These are phyloP conservation scores for Mormyrus lacerda DNA, from an alignment of 2,113 vertebrate genomes.

Conservation along the genomic window DNA sequence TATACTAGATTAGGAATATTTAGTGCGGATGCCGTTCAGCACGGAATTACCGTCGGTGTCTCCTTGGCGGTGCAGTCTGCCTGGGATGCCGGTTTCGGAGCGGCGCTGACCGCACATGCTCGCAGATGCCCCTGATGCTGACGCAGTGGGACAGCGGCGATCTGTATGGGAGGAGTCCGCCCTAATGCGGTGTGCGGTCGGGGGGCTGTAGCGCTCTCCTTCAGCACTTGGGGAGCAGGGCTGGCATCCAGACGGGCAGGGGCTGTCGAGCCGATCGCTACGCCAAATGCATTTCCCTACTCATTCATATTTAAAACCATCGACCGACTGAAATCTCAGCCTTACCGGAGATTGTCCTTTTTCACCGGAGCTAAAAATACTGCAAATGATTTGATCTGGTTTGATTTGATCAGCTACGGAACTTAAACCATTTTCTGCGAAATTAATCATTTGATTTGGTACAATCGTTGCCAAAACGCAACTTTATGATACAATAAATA, in stretches of 20 bases:
- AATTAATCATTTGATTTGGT: neutral
- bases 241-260: neutral
- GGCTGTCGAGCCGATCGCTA: neutral
- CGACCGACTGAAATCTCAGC: neutral
- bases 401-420: neutral
- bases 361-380: neutral
- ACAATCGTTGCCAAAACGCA: neutral
- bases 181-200: constrained; percentile 49
- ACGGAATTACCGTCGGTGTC: neutral
- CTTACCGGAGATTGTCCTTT: neutral
- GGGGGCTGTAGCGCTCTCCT: constrained; percentile 32
- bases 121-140: constrained; percentile 45
- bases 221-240: constrained; percentile 24
- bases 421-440: neutral
- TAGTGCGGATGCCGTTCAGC: neutral
- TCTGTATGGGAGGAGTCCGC: constrained; percentile 65
- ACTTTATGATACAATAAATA: neutral
- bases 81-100: constrained; percentile 11
- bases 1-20: neutral
- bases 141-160: constrained; percentile 54
- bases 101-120: constrained; percentile 21
- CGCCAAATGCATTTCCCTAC: constrained; percentile 13
- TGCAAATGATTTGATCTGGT: neutral
- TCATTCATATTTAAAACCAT: constrained; percentile 10
- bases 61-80: neutral